phyloP scores from a whole-genome alignment of 2,113 vertebrate genomes.

The Melanotaenia duboulayi region DNA sequence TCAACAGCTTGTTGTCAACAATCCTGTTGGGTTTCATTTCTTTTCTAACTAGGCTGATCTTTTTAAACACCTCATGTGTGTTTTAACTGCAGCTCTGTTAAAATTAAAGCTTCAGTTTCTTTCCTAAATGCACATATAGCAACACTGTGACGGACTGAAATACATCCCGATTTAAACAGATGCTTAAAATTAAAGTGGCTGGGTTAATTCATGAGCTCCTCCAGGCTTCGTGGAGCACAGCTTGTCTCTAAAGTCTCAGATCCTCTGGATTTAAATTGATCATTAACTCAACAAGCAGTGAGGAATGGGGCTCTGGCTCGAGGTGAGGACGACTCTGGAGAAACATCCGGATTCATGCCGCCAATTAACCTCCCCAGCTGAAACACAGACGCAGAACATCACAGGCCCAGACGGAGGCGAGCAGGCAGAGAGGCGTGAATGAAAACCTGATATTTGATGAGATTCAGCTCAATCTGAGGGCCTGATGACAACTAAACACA shows the following conservation, averaged over 20 bases:
- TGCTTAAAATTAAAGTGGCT: slow-evolving; percentile 12
- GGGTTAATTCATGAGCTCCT: slow-evolving; percentile 16
- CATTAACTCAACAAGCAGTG: slow-evolving; percentile 47
- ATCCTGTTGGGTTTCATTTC: slow-evolving; percentile 40
- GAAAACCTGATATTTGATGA: slow-evolving; percentile 42
- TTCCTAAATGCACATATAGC: neutral
- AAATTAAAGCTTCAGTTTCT: neutral
- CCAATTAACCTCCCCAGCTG: slow-evolving; percentile 57
- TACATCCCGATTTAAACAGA: slow-evolving; percentile 4
- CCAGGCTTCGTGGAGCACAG: slow-evolving; percentile 16
- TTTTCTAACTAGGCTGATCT: slow-evolving; percentile 4
- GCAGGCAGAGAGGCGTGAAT: slow-evolving; percentile 12
- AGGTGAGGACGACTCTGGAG: slow-evolving; percentile 31
- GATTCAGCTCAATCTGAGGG: slow-evolving; percentile 32
- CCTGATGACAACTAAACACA: slow-evolving; percentile 58
- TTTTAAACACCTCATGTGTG: slow-evolving; percentile 12
- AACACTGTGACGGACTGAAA: slow-evolving; percentile 8
- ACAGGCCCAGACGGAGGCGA: slow-evolving; percentile 12
- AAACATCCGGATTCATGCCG: slow-evolving; percentile 7
- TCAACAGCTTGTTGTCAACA: slow-evolving; percentile 35
- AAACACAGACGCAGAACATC: slow-evolving; percentile 24
- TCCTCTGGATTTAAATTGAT: slow-evolving; percentile 54
- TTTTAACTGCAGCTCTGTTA: slow-evolving; percentile 1
- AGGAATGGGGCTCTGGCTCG: slow-evolving; percentile 8
- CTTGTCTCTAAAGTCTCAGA: slow-evolving; percentile 28